Evolutionary conservation across 2,113 vertebrate species (phyloP).

Genomic region (Hippocampus zosterae): DNA sequence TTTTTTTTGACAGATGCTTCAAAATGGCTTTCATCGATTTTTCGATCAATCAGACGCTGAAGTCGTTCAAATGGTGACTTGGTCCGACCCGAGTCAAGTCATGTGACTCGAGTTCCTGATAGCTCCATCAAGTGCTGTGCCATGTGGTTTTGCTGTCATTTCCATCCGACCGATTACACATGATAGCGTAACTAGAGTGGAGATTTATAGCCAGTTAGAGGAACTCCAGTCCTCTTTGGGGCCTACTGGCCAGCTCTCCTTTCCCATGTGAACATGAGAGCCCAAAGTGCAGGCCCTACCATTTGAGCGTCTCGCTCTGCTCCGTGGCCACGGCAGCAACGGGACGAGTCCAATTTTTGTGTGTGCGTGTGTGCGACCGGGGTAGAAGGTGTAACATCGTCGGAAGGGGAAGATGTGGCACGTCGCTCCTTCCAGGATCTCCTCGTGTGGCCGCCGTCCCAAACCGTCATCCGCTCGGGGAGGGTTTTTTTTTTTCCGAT

Average conservation of each 20-base stretch:
- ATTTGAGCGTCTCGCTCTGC: slow-evolving; percentile 36
- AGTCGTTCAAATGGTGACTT: neutral
- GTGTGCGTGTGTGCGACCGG: slow-evolving; percentile 3
- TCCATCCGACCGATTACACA: neutral
- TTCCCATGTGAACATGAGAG: slow-evolving; percentile 63
- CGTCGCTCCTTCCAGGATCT: slow-evolving; percentile 48
- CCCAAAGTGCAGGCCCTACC: slow-evolving; percentile 46
- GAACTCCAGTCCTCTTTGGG: slow-evolving; percentile 20
- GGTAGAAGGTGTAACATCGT: slow-evolving; percentile 29
- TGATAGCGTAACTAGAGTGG: slow-evolving; percentile 5
- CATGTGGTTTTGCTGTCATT: slow-evolving; percentile 29
- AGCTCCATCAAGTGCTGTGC: slow-evolving; percentile 40
- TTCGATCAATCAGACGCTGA: neutral
- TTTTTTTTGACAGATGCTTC: no score
- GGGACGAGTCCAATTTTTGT: slow-evolving; percentile 44
- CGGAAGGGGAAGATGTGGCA: slow-evolving; percentile 56
- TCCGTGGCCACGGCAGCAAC: slow-evolving; percentile 13
- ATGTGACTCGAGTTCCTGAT: neutral
- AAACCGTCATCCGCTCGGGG: slow-evolving; percentile 45
- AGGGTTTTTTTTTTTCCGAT: slow-evolving; percentile 63
- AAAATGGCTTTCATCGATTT: no score
- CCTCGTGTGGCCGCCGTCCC: slow-evolving; percentile 56
- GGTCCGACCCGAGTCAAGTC: neutral
- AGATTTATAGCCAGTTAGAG: neutral
- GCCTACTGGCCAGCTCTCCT: slow-evolving; percentile 41